These are phyloP conservation scores for Steinernema feltiae DNA, from an alignment of 1,140 invertebrate species.

Conservation along the genomic window DNA sequence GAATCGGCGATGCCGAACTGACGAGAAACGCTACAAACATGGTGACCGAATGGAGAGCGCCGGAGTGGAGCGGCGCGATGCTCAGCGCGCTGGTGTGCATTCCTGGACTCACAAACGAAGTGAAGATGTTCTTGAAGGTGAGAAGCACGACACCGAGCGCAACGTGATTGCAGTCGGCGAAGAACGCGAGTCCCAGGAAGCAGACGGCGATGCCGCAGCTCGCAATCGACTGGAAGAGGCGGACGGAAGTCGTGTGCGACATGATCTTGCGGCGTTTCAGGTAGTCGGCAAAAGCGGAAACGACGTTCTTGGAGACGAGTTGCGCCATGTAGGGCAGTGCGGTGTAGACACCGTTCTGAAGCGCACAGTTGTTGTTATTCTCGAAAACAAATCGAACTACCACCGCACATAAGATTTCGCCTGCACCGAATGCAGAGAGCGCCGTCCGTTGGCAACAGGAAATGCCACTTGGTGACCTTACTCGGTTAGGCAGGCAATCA, in stretches of 20 bases:
- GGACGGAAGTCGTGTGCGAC: not conserved
- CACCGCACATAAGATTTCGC: no score
- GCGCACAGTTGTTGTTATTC: not conserved
- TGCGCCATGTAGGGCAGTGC: not conserved
- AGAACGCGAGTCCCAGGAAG: not conserved
- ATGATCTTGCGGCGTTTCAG: not conserved
- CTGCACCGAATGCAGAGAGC: no score
- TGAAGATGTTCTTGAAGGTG: not conserved
- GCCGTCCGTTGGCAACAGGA: no score
- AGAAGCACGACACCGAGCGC: not conserved
- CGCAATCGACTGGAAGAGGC: not conserved
- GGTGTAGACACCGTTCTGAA: not conserved
- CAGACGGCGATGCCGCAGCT: not conserved
- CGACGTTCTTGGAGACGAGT: not conserved
- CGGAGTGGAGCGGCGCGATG: not conserved
- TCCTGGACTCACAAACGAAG: not conserved
- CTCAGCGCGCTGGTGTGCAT: not conserved
- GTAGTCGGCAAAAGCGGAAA: not conserved
- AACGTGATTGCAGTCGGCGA: not conserved
- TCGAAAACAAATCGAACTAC: no score
- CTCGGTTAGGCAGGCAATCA: no score
- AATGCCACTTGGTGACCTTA: no score
- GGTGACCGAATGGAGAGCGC: not conserved
- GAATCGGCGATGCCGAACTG: not conserved
- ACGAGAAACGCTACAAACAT: not conserved